These are phyloP conservation scores for Epinephelus moara DNA, from an alignment of 2,113 vertebrate species.

Conservation along the genomic window DNA sequence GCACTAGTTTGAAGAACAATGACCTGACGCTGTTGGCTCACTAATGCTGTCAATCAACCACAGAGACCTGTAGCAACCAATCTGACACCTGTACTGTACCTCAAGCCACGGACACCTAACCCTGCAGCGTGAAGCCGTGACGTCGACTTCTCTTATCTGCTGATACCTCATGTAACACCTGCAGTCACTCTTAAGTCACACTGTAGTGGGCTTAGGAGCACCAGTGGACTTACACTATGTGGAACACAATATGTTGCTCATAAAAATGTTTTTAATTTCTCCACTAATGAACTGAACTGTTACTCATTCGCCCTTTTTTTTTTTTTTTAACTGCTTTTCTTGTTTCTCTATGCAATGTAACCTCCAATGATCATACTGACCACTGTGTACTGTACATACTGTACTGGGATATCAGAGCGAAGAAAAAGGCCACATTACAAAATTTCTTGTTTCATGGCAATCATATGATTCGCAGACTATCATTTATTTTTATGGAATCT, in stretches of 20 bases:
- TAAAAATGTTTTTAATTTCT: not conserved
- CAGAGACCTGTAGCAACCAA: conserved; percentile 21
- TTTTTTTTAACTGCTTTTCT: not conserved
- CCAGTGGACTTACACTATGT: not conserved
- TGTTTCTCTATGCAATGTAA: conserved; percentile 41
- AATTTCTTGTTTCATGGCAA: not conserved
- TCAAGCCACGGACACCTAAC: conserved; percentile 14
- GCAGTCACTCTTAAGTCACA: not conserved
- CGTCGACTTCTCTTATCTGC: conserved; percentile 10
- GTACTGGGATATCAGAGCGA: not conserved
- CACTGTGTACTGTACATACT: not conserved
- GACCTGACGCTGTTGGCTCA: conserved; percentile 71
- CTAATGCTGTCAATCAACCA: conserved; percentile 53
- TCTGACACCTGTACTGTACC: conserved; percentile 15
- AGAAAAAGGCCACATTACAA: not conserved
- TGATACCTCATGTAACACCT: conserved; percentile 39
- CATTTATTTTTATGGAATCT: not conserved
- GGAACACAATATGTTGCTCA: not conserved
- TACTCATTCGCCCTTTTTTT: not conserved
- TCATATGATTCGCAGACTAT: not conserved
- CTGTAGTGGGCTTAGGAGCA: not conserved
- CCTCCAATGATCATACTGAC: conserved; percentile 13
- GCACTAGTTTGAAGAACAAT: conserved; percentile 74
- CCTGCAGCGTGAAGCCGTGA: conserved; percentile 16
- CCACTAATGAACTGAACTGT: conserved; percentile 2